Base-by-base conservation (phyloP, 2,888 invertebrate species). In the Xestia rhomboidea region DNA sequence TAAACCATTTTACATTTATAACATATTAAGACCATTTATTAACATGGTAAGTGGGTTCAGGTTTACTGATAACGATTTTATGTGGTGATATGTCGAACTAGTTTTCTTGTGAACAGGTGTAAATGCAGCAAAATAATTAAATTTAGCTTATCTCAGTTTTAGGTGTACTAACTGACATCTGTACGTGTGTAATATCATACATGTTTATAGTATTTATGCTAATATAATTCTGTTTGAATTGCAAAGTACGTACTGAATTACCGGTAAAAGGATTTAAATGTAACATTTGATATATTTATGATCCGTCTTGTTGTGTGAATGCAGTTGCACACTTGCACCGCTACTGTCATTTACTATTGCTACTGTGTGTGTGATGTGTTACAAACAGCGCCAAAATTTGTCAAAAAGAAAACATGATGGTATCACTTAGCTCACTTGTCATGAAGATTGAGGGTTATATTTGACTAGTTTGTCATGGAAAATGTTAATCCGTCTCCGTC, bases 41-140 rank as follows among this genome's bases (percentile, higher is more conserved):
- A 68, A 57, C 76, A 81, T 76, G 67, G 68, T 74, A 71, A 85
- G 62, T 81, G 68, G 54, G 54, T 34, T 27, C 41, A 51, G 63
- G 67, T 38, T 30, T 41, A 60, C 64, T 64, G 66, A 79, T 73
- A 78, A 64, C 66, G 77, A 68, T 85, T 75, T 63, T 74, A 72
- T 44, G 63, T 71, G 63, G 67, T 81, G 80, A 81, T 81, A 83
- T 72, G 57, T 78, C 8, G 24, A 27, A 68, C 83, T 49, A 46
- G 81, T 66, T 84, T 44, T 49, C 64, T 67, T 51, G 60, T 46
- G 54, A 63, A 79, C 82, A 84, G 82, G 82, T 84, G 84, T 77
- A 60, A 84, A 75, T 74, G 34, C 62, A 68, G 73, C 38, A 18
- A 78, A 73, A 79, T 84, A 79, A 73, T 84, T 69, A 69, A 81